Percentiles rank a stretch among this genome's conserved stretches.
These are phyloP conservation scores for Pseudomyrmex cubaensis DNA, from an alignment of 1,140 invertebrate genomes.

Conservation along the genomic window DNA sequence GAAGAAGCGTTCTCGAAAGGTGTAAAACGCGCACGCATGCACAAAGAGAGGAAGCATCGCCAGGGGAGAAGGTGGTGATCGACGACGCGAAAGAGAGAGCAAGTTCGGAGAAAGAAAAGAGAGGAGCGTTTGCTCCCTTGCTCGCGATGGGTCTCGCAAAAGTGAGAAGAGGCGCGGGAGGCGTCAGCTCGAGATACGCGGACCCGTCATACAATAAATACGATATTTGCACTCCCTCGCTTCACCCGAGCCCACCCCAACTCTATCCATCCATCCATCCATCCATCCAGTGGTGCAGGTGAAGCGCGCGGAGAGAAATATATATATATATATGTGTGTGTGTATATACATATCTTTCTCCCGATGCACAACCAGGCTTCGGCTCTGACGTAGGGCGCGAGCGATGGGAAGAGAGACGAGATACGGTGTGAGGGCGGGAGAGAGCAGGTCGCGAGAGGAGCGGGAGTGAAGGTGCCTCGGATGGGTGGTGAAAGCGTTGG, in stretches of 20 bases:
- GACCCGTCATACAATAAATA: conserved; percentile 82
- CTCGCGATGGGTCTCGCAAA: conserved; percentile 19
- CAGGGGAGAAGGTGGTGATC: conserved; percentile 20
- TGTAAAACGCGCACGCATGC: conserved; percentile 49
- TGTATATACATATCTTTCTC: conserved; percentile 10
- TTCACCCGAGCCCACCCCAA: conserved; percentile 38
- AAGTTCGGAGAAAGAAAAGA: conserved; percentile 25
- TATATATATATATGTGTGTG: conserved; percentile 1
- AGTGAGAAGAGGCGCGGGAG: conserved; percentile 64
- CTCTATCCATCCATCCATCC: conserved; percentile 51
- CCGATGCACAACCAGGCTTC: conserved; percentile 66
- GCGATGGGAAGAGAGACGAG: conserved; percentile 39
- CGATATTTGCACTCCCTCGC: conserved; percentile 78
- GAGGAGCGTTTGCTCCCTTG: neutral
- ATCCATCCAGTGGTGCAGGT: conserved; percentile 33
- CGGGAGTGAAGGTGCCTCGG: conserved; percentile 71
- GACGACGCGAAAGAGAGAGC: conserved; percentile 5
- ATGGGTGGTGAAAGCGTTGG: conserved; percentile 75
- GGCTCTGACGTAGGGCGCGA: conserved; percentile 60
- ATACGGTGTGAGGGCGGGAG: conserved; percentile 35
- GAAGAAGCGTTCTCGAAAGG: conserved; percentile 70
- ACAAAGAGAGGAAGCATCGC: conserved; percentile 25
- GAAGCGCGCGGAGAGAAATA: conserved; percentile 51
- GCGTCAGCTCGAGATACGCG: conserved; percentile 74
- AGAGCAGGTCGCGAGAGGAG: conserved; percentile 53